A percentile compares a stretch with the other conserved stretches of the same genome.
Conservation (phyloP, 64 coral and sea anemone species). For the Astreopora myriophthalma region DNA sequence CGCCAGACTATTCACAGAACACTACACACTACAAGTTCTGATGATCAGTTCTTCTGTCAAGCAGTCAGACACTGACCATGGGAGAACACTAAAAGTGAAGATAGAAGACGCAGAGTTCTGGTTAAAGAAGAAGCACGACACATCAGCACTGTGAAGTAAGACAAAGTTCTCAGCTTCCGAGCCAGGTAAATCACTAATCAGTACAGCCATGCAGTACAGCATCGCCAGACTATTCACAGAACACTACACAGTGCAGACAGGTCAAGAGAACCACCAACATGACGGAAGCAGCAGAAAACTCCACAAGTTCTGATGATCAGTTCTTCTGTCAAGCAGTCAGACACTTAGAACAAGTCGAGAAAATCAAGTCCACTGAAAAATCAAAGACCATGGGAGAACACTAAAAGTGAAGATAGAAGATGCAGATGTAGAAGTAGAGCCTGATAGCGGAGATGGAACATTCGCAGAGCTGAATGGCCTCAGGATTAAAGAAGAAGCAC, state of each 20-base stretch:
- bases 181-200: not conserved
- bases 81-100: not conserved
- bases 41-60: too few species aligned
- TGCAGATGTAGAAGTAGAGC: not conserved
- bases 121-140: not conserved
- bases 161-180: not conserved
- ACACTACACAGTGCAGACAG: too few species aligned
- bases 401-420: not conserved
- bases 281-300: too few species aligned
- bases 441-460: not conserved
- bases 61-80: too few species aligned
- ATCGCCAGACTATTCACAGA: too few species aligned
- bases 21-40: too few species aligned
- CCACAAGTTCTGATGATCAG: too few species aligned
- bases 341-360: not conserved
- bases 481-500: not conserved
- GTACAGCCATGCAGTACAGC: too few species aligned
- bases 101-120: not conserved
- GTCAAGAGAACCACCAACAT: too few species aligned
- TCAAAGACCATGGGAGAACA: not conserved
- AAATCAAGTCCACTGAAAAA: not conserved
- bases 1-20: too few species aligned
- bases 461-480: not conserved
- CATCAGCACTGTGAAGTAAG: not conserved
- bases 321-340: too few species aligned